Evolutionary conservation across 2,113 vertebrate species (phyloP), one percentile per base, ranked within the genome.

Genomic region (Colinus virginianus): DNA sequence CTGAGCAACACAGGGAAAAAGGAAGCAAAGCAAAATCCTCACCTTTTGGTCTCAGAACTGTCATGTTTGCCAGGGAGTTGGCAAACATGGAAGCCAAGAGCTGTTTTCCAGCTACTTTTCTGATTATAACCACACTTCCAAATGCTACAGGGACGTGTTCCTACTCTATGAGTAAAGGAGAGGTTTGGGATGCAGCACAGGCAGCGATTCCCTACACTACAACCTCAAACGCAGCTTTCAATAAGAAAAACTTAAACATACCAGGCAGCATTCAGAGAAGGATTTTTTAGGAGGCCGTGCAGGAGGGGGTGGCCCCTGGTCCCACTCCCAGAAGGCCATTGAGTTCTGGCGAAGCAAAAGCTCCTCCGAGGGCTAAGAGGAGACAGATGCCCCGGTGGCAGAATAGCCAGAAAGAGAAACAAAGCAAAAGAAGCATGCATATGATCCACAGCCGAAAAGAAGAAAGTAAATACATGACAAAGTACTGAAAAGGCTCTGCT

Each of bases 241-340:
- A 95, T 87, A 95, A 97, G 93, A 97, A 96, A 96, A 99, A 98
- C 97, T 98, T 98, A 96, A 97, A 97, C 98, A 97, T 99, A 99
- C 98, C 99, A 99, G 98, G 91, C 98, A 99, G 98, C 98, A 98
- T 78, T 98, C 98, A 94, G 98, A 99, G 97, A 98, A 98, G 95
- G 98, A 99, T 96, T 99, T 99, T 99, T 99, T 99, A 96, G 99
- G 98, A 86, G 98, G 98, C 97, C 98, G 98, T 97, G 98, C 90
- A 96, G 98, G 98, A 94, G 97, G 98, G 97, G 98, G 97, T 91
- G 96, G 97, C 49, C 98, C 98, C 97, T 98, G 98, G 97, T 99
- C 98, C 98, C 98, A 99, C 97, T 99, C 98, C 98, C 98, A 99
- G 98, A 99, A 99, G 88, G 98, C 98, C 98, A 99, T 98, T 96